Percentiles rank a stretch among this genome's conserved stretches.
Evolutionary conservation across 2,797 vertebrate genomes (phyloP).

Genomic region (Sebastes hubbsi): DNA sequence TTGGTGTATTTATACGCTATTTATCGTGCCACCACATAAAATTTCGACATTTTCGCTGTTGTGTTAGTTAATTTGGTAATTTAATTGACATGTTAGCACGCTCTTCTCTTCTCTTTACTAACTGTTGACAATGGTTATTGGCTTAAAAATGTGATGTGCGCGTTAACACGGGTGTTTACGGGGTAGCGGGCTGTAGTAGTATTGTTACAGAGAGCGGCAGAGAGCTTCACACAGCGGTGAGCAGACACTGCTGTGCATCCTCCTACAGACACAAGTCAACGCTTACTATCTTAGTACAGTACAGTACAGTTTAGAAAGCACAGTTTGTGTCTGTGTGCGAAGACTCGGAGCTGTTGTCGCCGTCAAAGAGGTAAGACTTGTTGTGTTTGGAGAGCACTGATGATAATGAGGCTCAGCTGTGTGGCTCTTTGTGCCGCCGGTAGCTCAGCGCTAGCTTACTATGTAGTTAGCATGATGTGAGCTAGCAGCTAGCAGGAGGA

Average conservation of each 20-base stretch:
- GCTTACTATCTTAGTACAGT: not conserved
- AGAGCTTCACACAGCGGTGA: constrained; percentile 35
- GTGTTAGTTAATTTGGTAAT: fast-evolving
- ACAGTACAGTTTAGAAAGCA: not conserved
- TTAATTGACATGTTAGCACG: fast-evolving
- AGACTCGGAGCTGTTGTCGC: constrained; percentile 11
- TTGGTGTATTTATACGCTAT: not conserved
- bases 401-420: constrained; percentile 32
- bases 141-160: constrained; percentile 18
- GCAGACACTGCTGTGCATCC: constrained; percentile 44
- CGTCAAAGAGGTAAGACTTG: constrained; percentile 51
- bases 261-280: constrained; percentile 19
- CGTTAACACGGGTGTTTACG: constrained; percentile 42
- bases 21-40: fast-evolving
- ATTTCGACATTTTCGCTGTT: fast-evolving
- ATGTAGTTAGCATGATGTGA: constrained; percentile 37
- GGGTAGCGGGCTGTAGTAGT: constrained; percentile 47
- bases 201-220: constrained; percentile 45
- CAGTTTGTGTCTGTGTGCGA: too few species aligned
- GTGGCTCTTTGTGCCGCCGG: constrained; percentile 66
- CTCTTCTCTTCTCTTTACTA: fast-evolving
- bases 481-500: constrained; percentile 21
- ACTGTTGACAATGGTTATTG: too few species aligned
- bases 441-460: constrained; percentile 51
- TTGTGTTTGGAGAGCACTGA: not conserved